Evolutionary conservation across 2,113 vertebrate genomes (phyloP).

Genomic region (Puntigrus tetrazona): DNA sequence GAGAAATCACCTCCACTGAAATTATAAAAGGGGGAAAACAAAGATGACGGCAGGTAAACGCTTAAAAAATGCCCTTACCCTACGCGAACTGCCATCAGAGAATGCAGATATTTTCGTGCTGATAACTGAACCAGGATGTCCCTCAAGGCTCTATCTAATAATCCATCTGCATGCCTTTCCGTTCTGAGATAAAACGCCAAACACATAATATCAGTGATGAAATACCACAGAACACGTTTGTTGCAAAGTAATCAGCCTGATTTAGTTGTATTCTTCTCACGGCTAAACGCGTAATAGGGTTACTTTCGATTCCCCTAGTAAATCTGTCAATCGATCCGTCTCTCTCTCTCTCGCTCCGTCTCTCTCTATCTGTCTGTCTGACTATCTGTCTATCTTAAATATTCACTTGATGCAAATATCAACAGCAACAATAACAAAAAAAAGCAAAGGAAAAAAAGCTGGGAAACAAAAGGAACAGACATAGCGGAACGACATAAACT

Average conservation of each 20-base stretch:
- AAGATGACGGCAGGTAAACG: constrained; percentile 70
- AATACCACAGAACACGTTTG: constrained; percentile 40
- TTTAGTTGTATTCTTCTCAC: constrained; percentile 25
- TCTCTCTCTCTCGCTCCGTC: neutral
- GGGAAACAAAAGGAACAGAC: constrained; percentile 67
- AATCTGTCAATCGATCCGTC: constrained; percentile 23
- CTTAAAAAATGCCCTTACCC: constrained; percentile 86
- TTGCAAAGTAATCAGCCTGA: constrained; percentile 21
- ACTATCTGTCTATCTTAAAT: neutral
- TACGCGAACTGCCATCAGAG: constrained; percentile 87
- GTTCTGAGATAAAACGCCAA: constrained; percentile 81
- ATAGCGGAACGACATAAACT: constrained; percentile 60
- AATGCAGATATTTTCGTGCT: constrained; percentile 92
- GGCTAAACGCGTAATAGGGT: constrained; percentile 5
- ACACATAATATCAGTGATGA: constrained; percentile 75
- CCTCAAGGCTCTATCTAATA: constrained; percentile 95
- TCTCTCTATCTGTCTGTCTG: constrained; percentile 15
- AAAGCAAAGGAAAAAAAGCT: constrained; percentile 64
- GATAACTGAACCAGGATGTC: constrained; percentile 91
- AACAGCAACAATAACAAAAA: constrained; percentile 58
- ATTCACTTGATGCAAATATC: constrained; percentile 5
- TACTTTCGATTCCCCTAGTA: constrained; percentile 9
- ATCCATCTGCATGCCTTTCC: constrained; percentile 87
- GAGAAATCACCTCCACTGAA: constrained; percentile 61
- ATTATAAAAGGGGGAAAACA: constrained; percentile 37